Conservation (phyloP, 2,113 vertebrate genomes). For the Oenanthe melanoleuca region DNA sequence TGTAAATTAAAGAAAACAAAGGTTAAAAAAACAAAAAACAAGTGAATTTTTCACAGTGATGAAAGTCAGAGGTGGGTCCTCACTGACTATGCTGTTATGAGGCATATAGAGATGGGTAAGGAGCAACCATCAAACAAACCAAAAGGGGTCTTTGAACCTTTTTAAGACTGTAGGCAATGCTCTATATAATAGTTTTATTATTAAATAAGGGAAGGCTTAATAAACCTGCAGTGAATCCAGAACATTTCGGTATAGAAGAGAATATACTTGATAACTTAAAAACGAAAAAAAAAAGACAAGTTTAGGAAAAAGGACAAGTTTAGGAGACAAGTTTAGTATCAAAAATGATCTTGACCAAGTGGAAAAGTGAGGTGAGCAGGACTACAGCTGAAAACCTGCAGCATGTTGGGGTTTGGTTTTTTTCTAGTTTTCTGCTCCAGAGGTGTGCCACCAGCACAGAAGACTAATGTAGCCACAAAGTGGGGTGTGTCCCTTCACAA, state of each 20-base stretch:
- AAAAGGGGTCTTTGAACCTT: not conserved
- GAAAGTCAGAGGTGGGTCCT: not conserved
- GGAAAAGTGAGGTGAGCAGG: not conserved
- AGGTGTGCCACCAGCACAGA: not conserved
- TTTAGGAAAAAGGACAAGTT: not conserved
- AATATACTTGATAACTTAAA: not conserved
- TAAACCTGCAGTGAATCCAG: not conserved
- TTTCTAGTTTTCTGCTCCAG: not conserved
- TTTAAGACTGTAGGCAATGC: not conserved
- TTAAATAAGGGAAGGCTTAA: not conserved
- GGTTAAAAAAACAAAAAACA: not conserved
- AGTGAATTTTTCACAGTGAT: not conserved
- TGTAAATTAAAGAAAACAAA: not conserved
- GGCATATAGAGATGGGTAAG: not conserved
- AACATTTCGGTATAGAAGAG: not conserved
- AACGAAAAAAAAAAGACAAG: not conserved
- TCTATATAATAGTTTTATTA: not conserved
- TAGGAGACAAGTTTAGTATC: not conserved
- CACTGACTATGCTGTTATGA: not conserved
- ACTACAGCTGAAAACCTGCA: not conserved
- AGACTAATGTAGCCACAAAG: not conserved
- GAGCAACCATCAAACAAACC: not conserved
- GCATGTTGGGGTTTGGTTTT: not conserved
- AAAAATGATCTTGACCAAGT: not conserved
- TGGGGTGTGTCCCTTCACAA: not conserved